These are phyloP conservation scores for Musca vetustissima DNA, from an alignment of 1,140 invertebrate species.

Conservation along the genomic window DNA sequence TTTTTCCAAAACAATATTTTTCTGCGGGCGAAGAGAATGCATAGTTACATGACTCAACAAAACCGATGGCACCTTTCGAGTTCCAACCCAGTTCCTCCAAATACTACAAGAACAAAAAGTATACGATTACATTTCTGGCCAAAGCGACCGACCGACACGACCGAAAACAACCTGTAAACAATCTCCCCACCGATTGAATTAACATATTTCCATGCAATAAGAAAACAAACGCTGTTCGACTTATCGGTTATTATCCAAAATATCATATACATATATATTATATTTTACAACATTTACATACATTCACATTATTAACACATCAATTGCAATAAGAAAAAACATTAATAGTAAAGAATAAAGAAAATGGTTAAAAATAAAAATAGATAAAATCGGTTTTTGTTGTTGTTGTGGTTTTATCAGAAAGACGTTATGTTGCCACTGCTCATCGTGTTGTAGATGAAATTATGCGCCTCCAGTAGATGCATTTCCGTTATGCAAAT, in stretches of 20 bases:
- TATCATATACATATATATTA: conserved; percentile 6
- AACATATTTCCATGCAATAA: too few species aligned
- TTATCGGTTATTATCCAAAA: conserved; percentile 3
- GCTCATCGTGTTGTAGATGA: conserved; percentile 56
- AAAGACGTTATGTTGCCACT: conserved; percentile 9
- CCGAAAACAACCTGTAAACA: neutral
- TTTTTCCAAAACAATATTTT: conserved; percentile 89
- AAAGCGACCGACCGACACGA: neutral
- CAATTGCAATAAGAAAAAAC: conserved; percentile 14
- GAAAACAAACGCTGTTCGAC: too few species aligned
- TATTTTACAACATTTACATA: conserved; percentile 10
- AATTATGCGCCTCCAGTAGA: conserved; percentile 59
- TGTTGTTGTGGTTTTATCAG: neutral
- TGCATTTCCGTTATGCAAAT: conserved; percentile 65
- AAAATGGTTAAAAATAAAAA: neutral
- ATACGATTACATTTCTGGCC: neutral
- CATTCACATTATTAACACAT: conserved; percentile 4
- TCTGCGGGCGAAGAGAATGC: conserved; percentile 85
- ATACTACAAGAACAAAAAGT: conserved; percentile 65
- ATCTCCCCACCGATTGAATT: too few species aligned
- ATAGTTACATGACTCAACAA: conserved; percentile 82
- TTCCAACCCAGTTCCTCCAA: conserved; percentile 89
- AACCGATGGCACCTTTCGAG: conserved; percentile 70
- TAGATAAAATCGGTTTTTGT: neutral
- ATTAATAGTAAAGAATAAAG: neutral